Percentiles rank a stretch among this genome's conserved stretches.
These are phyloP conservation scores for Arizona elegans DNA, from an alignment of 2,113 vertebrate species.

Conservation along the genomic window DNA sequence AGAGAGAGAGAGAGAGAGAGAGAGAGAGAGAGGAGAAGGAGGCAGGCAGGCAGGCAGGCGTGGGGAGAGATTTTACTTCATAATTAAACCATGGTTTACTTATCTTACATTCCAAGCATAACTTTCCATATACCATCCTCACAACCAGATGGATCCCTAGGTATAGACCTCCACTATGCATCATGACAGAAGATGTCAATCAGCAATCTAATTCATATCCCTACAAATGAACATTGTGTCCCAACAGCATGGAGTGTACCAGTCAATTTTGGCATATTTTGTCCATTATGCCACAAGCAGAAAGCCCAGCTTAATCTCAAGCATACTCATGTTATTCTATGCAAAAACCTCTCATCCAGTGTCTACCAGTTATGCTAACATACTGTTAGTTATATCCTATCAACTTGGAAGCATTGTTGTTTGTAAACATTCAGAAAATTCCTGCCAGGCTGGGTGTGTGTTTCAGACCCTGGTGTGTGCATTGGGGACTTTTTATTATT, in stretches of 20 bases:
- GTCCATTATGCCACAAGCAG: not conserved
- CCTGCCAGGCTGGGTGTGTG: not conserved
- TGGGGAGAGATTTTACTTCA: not conserved
- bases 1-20: too few relatives aligned
- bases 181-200: not conserved
- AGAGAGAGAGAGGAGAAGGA: too few relatives aligned
- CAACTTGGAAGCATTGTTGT: not conserved
- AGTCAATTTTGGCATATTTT: not conserved
- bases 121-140: not conserved
- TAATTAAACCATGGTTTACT: not conserved
- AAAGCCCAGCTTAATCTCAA: not conserved
- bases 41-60: too few relatives aligned
- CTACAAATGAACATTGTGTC: not conserved
- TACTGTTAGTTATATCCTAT: not conserved
- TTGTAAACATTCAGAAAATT: not conserved
- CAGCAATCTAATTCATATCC: not conserved
- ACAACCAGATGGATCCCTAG: not conserved
- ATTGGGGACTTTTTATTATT: not conserved
- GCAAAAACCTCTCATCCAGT: not conserved
- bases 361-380: not conserved
- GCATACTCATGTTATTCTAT: not conserved
- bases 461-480: not conserved
- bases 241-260: not conserved
- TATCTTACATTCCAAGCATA: not conserved
- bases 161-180: not conserved